Base-by-base conservation (phyloP, 1,140 invertebrate genomes). In the Drosophila gunungcola region DNA sequence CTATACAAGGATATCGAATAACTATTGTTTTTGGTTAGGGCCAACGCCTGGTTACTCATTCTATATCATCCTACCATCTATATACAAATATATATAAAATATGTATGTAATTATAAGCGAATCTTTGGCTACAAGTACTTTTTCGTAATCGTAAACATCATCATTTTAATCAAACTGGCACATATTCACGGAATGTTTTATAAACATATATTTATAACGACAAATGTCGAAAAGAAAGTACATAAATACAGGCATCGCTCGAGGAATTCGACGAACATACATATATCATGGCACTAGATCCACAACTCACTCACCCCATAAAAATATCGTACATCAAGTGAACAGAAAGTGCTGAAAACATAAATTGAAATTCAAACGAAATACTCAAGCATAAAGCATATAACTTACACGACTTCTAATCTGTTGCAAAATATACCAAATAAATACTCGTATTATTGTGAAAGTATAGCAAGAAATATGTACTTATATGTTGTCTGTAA, bases 361-460 rank as follows among this genome's bases (percentile, higher is more conserved):
- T 43, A 64, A 81, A 72, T 58, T 38, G 61, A 70, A 74, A 65
- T n/a, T 34, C 57, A 56, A 80, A 76, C 34, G 42, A 63, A 68
- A 81, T 86, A 81, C 72, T 79, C 64, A 80, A 75, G 68, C 51
- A 85, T 68, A 80, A 64, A 34, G 73, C 60, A 41, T 55, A 51
- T 70, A 64, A 65, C 48, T 74, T 69, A 75, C 57, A 82, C 69
- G 73, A 48, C 51, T 74, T 65, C 67, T 55, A 61, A 64, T 67
- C 74, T 79, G 80, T 84, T 83, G 72, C 60, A 77, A 84, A 84
- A 85, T 73, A 85, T 72, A 79, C 63, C 63, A 70, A 86, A 73
- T 67, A 82, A 81, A 73, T 88, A 88, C 72, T 84, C 84, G 72
- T 78, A 89, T 84, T 88, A 86, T 83, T 86, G 79, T 83, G 79